Percentiles rank a stretch among this genome's conserved stretches.
Conservation (phyloP, 2,797 vertebrate genomes). For the Sebastiscus albofasciatus region DNA sequence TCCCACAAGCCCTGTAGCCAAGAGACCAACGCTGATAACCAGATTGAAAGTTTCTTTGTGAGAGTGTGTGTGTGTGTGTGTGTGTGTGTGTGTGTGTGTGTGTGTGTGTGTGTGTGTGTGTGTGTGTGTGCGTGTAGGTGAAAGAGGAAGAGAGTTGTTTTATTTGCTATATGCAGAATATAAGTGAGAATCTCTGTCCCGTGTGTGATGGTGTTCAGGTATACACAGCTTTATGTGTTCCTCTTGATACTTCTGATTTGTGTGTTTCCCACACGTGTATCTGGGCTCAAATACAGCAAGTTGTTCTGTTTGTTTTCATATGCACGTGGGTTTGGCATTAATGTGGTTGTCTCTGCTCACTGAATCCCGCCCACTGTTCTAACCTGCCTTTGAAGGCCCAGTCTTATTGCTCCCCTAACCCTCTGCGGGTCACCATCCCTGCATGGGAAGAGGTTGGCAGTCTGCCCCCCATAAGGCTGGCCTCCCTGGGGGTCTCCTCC, state of each 20-base stretch:
- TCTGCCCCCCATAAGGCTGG: slow-evolving; percentile 59
- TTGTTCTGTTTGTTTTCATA: slow-evolving; percentile 21
- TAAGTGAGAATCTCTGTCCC: slow-evolving; percentile 1
- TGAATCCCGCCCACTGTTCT: slow-evolving; percentile 40
- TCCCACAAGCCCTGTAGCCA: slow-evolving; percentile 84
- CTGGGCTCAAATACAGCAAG: neutral
- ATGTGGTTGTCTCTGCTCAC: slow-evolving; percentile 36
- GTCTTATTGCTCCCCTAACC: slow-evolving; percentile 61
- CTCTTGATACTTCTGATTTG: neutral
- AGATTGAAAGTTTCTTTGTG: slow-evolving; percentile 73
- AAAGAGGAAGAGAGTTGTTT: slow-evolving; percentile 7
- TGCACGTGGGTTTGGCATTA: slow-evolving; percentile 31
- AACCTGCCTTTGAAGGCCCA: slow-evolving; percentile 53
- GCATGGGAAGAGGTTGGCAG: slow-evolving; percentile 56
- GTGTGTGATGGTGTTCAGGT: slow-evolving; percentile 12
- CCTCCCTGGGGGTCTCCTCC: slow-evolving; percentile 28
- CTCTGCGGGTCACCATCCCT: slow-evolving; percentile 49
- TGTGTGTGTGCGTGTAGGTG: slow-evolving; percentile 22
- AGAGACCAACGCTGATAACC: slow-evolving; percentile 72
- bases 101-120: slow-evolving; percentile 11
- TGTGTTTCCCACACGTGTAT: slow-evolving; percentile 1
- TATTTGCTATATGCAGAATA: neutral
- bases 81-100: slow-evolving; percentile 15
- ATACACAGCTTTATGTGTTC: neutral
- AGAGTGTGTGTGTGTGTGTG: neutral